phyloP scores from a whole-genome alignment of 1,140 invertebrate genomes.

The Pseudomyrmex dendroicus region DNA sequence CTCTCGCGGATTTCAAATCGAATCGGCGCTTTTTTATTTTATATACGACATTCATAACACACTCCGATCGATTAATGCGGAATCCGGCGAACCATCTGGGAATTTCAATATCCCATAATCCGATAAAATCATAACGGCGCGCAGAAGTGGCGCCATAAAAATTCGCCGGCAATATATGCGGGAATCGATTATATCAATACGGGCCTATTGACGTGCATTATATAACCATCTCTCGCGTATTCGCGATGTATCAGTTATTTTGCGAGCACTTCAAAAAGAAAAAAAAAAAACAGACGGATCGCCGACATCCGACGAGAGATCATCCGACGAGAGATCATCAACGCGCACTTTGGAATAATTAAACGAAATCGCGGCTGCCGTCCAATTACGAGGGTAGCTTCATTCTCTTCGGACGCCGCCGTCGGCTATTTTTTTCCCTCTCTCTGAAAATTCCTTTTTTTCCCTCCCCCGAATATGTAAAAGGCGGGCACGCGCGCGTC shows the following conservation, averaged over 20 bases:
- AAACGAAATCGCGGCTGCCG: neutral
- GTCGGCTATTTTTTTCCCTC: too few species aligned
- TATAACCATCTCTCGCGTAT: too few species aligned
- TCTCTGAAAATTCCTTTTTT: too few species aligned
- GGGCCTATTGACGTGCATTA: too few species aligned
- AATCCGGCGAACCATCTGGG: conserved; percentile 13
- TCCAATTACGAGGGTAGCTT: conserved; percentile 14
- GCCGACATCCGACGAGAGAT: neutral
- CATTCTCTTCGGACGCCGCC: too few species aligned
- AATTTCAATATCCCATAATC: conserved; percentile 44
- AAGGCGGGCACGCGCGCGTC: too few species aligned
- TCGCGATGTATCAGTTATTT: too few species aligned
- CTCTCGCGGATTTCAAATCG: conserved; percentile 2
- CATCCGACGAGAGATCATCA: too few species aligned
- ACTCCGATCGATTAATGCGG: conserved; percentile 25
- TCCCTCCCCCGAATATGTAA: too few species aligned
- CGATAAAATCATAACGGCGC: conserved; percentile 14
- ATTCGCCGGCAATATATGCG: neutral
- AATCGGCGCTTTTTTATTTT: neutral
- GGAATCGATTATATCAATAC: neutral
- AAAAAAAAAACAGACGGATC: too few species aligned
- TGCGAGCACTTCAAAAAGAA: too few species aligned
- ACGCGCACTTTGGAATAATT: neutral
- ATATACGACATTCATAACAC: conserved; percentile 5
- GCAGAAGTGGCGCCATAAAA: conserved; percentile 19